A percentile compares a stretch with the other conserved stretches of the same genome.
Evolutionary conservation across 2,888 invertebrate species (phyloP).

Genomic region (Teleiodes luculella): DNA sequence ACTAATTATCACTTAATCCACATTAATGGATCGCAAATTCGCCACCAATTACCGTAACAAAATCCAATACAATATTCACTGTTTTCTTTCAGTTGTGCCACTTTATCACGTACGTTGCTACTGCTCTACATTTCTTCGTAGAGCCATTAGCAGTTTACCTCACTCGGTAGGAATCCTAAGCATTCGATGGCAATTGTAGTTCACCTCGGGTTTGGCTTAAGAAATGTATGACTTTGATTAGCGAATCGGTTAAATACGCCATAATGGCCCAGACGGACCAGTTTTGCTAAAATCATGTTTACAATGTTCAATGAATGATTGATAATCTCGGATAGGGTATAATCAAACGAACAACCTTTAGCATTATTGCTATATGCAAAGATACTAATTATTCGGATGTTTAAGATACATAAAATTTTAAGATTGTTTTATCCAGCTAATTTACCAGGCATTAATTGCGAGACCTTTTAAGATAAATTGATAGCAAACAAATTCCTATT

Average conservation of each 20-base stretch:
- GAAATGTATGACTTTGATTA: constrained; percentile 43
- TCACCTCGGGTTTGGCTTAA: constrained; percentile 52
- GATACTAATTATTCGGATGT: too few species aligned
- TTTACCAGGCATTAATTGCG: too few species aligned
- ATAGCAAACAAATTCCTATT: too few species aligned
- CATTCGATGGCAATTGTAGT: constrained; percentile 39
- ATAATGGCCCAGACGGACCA: constrained; percentile 6
- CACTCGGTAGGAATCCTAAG: constrained; percentile 35
- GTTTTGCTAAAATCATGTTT: not conserved
- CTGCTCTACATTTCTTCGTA: constrained; percentile 16
- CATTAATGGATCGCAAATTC: not conserved
- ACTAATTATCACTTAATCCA: not conserved
- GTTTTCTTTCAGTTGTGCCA: not conserved
- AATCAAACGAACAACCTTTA: too few species aligned
- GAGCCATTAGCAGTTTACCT: constrained; percentile 12
- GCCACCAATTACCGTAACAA: not conserved
- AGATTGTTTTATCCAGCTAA: too few species aligned
- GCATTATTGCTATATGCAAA: too few species aligned
- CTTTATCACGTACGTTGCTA: not conserved
- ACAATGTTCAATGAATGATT: not conserved
- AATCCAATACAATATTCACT: not conserved
- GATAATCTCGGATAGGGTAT: too few species aligned
- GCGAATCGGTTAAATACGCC: constrained; percentile 20
- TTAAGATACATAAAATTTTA: too few species aligned
- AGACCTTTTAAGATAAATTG: too few species aligned